These are phyloP conservation scores for Trachymyrmex cornetzi DNA, from an alignment of 1,140 invertebrate species.

Conservation along the genomic window DNA sequence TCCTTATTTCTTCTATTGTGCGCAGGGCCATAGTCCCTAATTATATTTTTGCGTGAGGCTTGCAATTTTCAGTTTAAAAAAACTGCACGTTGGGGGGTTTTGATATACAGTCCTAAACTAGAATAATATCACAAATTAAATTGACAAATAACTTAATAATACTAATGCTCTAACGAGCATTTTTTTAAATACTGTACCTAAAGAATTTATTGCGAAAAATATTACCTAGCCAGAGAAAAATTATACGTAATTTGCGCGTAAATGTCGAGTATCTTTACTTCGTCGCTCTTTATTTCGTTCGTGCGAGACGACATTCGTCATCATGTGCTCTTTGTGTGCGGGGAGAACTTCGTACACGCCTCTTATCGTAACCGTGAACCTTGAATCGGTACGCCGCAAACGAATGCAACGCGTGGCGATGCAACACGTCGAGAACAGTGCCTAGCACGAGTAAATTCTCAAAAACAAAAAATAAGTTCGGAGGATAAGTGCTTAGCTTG, in stretches of 20 bases:
- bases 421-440: neutral
- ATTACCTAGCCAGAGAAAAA: neutral
- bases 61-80: too few relatives aligned
- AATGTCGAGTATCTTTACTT: neutral
- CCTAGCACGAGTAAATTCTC: neutral
- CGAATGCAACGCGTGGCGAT: conserved; percentile 15
- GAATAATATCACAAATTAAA: too few relatives aligned
- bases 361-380: conserved; percentile 55
- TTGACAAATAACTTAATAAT: too few relatives aligned
- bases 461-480: neutral
- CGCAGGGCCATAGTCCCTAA: too few relatives aligned
- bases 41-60: too few relatives aligned
- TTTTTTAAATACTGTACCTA: too few relatives aligned
- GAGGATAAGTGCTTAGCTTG: neutral
- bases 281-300: neutral
- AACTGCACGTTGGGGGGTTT: too few relatives aligned
- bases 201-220: too few relatives aligned
- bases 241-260: neutral
- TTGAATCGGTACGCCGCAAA: conserved; percentile 34
- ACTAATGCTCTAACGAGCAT: too few relatives aligned
- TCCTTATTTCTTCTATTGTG: too few relatives aligned
- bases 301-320: neutral
- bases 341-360: conserved; percentile 10
- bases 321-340: conserved; percentile 27
- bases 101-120: too few relatives aligned